Base-by-base conservation (phyloP, 2,888 invertebrate genomes). In the Caenorhabditis panamensis region DNA sequence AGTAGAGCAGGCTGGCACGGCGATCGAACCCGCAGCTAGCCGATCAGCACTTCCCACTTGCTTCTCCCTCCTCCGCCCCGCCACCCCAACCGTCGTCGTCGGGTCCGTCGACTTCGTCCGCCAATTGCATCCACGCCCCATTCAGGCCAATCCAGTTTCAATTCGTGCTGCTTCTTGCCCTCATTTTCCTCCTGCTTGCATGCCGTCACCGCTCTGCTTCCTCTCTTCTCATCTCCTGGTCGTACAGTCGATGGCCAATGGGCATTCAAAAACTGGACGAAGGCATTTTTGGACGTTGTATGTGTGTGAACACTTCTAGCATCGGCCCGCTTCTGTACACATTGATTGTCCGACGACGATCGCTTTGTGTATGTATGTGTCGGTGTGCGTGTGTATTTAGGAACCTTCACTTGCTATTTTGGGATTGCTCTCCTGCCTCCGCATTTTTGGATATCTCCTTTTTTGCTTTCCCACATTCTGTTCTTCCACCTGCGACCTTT, bases 111-210 rank as follows among this genome's bases (percentile, higher is more conserved):
- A n/a, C n/a, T n/a, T n/a, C n/a, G 28, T 3, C 24, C 44, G 13
- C 24, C 28, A 61, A 71, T 63, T 28, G 56, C 58, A 54, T 73
- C 73, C 64, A 56, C 73, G 58, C 73, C 66, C 58, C 51, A 56
- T 58, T 54, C 51, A 73, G 51, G 41, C 61, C 36, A 66, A 75
- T 75, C 75, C 75, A 75, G 75, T 75, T 75, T 75, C 75, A 75
- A 75, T 66, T 75, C 58, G 58, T 72, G 47, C 66, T 75, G 75
- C 73, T 75, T 75, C 75, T 66, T 75, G 75, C 66, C 75, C 75
- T 75, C 75, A 75, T 75, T 75, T 66, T 66, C 61, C 68, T 56
- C 56, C 63, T 72, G 63, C 72, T 72, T 56, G 56, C 72, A 72
- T 72, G 72, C 51, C 49, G 61, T 44, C 61, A 41, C 56, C 53